A percentile compares a stretch with the other conserved stretches of the same genome.
Conservation (phyloP, 2,888 invertebrate genomes). For the Nemurella pictetii region DNA sequence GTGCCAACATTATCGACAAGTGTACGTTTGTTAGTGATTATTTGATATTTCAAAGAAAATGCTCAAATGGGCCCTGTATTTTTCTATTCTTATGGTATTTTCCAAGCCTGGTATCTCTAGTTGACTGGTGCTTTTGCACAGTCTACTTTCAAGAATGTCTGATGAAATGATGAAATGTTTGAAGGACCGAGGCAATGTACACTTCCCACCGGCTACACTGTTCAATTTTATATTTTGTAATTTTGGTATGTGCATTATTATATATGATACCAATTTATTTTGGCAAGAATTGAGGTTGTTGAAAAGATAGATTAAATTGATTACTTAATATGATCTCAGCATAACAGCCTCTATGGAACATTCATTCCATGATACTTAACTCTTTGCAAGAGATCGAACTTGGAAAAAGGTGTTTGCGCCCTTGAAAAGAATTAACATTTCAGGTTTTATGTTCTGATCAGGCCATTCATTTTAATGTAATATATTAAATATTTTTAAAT, state of each 20-base stretch:
- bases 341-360: not conserved
- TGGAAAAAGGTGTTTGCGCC: not conserved
- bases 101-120: not conserved
- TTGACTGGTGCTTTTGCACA: not conserved
- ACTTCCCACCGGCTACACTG: constrained; percentile 6
- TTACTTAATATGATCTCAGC: not conserved
- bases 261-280: not conserved
- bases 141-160: not conserved
- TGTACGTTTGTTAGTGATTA: not conserved
- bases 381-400: not conserved
- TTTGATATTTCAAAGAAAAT: not conserved
- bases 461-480: not conserved
- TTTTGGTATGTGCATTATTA: not conserved
- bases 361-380: not conserved
- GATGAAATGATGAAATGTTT: not conserved
- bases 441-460: not conserved
- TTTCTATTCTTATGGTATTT: not conserved
- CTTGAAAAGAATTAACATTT: not conserved
- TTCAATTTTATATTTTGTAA: constrained; percentile 14
- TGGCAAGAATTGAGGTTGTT: not conserved
- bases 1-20: not conserved
- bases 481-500: not conserved
- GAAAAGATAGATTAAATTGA: not conserved
- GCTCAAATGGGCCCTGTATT: not conserved
- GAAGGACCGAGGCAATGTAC: not conserved